These are phyloP conservation scores for Tetrapedia diversipes DNA, from an alignment of 2,888 invertebrate species.

Conservation along the genomic window DNA sequence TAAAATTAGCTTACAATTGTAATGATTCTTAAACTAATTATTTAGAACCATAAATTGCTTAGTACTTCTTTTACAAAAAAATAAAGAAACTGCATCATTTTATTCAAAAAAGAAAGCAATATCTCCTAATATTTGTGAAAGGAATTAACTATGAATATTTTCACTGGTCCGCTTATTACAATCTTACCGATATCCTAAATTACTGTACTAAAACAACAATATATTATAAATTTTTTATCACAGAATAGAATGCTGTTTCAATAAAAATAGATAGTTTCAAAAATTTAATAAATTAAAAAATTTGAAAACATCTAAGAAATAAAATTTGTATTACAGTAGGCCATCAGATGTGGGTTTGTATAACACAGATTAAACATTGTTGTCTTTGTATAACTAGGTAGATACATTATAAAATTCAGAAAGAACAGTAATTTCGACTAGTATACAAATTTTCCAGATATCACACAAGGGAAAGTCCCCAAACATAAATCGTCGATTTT, in stretches of 20 bases:
- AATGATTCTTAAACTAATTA: not conserved
- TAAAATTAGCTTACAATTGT: not conserved
- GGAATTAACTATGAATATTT: not conserved
- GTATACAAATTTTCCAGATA: too few species aligned
- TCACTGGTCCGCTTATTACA: not conserved
- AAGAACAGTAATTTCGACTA: too few species aligned
- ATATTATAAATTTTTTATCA: slow-evolving; percentile 11
- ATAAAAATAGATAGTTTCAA: not conserved
- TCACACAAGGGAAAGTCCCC: too few species aligned
- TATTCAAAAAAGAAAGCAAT: not conserved
- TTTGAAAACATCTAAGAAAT: not conserved
- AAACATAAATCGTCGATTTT: too few species aligned
- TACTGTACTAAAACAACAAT: slow-evolving; percentile 3
- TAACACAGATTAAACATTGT: not conserved
- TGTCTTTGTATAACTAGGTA: not conserved
- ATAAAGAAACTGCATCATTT: not conserved
- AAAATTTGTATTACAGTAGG: not conserved
- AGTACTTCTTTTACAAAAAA: not conserved
- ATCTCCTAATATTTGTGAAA: not conserved
- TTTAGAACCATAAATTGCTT: not conserved
- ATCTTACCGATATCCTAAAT: slow-evolving; percentile 2
- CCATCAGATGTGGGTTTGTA: not conserved
- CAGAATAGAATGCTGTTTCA: slow-evolving; percentile 7
- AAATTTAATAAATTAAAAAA: not conserved
- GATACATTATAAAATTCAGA: not conserved